Percentiles rank a stretch among this genome's conserved stretches.
phyloP scores from a whole-genome alignment of 2,888 invertebrate species.

The Parnassius smintheus region DNA sequence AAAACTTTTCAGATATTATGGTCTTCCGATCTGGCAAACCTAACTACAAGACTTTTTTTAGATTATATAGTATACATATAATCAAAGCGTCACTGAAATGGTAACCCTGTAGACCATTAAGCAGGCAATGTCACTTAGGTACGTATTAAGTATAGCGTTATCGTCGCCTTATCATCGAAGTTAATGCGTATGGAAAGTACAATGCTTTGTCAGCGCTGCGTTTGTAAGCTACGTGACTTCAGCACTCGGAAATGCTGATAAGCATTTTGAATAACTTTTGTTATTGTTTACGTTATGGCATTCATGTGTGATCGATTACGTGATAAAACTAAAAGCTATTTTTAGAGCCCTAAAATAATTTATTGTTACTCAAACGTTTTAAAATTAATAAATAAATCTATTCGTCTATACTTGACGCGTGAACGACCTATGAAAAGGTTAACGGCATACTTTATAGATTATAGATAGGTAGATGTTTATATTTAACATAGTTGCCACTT shows the following conservation, averaged over 20 bases:
- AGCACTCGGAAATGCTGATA: conserved; percentile 19
- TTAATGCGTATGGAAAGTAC: conserved; percentile 16
- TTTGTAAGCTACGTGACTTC: conserved; percentile 14
- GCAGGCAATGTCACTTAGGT: conserved; percentile 7
- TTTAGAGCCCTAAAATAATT: neutral
- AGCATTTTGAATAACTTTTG: neutral
- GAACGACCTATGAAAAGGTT: too few species aligned
- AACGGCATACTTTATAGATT: too few species aligned
- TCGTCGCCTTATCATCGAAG: conserved; percentile 7
- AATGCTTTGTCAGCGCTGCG: conserved; percentile 6
- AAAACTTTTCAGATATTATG: too few species aligned
- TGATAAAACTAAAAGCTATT: neutral
- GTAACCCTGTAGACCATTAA: neutral
- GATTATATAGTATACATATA: too few species aligned
- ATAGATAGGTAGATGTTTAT: too few species aligned
- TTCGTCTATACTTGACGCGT: too few species aligned
- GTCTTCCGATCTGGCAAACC: too few species aligned
- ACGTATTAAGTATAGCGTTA: conserved; percentile 7
- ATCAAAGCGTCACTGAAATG: neutral
- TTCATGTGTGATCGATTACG: neutral
- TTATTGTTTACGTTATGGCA: conserved; percentile 1
- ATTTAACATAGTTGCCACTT: too few species aligned
- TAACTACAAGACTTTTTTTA: too few species aligned
- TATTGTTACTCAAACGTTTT: neutral
- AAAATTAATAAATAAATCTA: too few species aligned